These are phyloP conservation scores for Actenoides hombroni DNA, from an alignment of 2,113 vertebrate genomes.

Conservation along the genomic window DNA sequence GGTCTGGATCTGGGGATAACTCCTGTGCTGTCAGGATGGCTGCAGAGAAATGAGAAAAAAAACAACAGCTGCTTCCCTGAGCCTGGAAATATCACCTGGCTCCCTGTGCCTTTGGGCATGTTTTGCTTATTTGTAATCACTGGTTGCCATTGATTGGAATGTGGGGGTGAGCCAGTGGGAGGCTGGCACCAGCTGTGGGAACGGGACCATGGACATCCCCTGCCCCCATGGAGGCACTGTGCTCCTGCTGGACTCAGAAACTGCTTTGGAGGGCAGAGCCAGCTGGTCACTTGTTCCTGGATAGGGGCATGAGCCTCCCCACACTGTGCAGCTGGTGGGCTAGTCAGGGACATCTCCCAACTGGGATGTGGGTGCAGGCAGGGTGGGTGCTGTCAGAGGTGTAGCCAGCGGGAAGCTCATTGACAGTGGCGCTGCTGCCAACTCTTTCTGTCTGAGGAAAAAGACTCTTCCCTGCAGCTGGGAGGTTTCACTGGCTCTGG, in stretches of 20 bases:
- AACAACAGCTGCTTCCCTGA: background rate
- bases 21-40: background rate
- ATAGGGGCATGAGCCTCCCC: background rate
- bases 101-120: background rate
- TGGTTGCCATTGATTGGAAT: fast-evolving
- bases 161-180: background rate
- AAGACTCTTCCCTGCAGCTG: background rate
- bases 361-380: background rate
- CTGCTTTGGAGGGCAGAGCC: background rate
- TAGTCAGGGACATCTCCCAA: background rate
- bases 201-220: background rate
- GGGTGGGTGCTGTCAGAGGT: background rate
- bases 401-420: background rate
- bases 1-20: fast-evolving
- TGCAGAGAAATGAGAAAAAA: background rate
- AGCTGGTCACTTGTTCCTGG: background rate
- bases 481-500: background rate
- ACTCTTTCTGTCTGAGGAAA: background rate
- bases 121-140: background rate
- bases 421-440: background rate
- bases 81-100: background rate
- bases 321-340: fast-evolving
- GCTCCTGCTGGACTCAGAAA: background rate
- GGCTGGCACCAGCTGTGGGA: background rate
- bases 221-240: fast-evolving